These are phyloP conservation scores for Squalus acanthias DNA, from an alignment of 2,797 vertebrate genomes.

Conservation along the genomic window DNA sequence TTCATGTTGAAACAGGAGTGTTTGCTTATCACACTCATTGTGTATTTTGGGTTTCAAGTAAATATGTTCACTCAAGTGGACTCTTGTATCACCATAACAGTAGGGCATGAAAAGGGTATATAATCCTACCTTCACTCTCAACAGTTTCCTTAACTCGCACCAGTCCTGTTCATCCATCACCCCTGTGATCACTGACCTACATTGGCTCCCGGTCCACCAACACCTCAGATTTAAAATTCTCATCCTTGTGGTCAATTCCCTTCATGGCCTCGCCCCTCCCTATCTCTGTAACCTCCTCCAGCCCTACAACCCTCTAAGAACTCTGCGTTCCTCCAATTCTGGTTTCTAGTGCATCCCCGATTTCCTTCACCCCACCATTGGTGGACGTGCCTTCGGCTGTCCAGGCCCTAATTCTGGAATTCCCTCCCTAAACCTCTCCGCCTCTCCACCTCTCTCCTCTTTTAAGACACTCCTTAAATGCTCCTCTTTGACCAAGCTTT, in stretches of 20 bases:
- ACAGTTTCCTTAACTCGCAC: not conserved
- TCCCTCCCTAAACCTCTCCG: not conserved
- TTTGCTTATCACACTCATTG: not conserved
- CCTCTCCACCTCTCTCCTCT: not conserved
- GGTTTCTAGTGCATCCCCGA: not conserved
- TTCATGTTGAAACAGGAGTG: not conserved
- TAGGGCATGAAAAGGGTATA: not conserved
- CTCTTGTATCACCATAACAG: not conserved
- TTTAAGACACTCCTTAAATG: not conserved
- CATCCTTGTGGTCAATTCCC: not conserved
- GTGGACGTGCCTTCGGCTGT: not conserved
- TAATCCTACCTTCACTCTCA: not conserved
- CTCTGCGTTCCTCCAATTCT: not conserved
- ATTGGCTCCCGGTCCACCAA: not conserved
- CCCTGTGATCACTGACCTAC: not conserved
- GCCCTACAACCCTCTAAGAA: not conserved
- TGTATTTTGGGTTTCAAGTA: not conserved
- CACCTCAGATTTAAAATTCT: not conserved
- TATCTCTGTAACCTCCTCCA: not conserved
- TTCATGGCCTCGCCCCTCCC: not conserved
- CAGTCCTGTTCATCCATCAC: not conserved
- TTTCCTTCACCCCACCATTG: not conserved
- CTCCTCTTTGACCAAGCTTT: not conserved
- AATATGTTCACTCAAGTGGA: not conserved
- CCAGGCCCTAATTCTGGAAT: not conserved